Conservation (phyloP, 2,113 vertebrate genomes). For the Columba janthina region DNA sequence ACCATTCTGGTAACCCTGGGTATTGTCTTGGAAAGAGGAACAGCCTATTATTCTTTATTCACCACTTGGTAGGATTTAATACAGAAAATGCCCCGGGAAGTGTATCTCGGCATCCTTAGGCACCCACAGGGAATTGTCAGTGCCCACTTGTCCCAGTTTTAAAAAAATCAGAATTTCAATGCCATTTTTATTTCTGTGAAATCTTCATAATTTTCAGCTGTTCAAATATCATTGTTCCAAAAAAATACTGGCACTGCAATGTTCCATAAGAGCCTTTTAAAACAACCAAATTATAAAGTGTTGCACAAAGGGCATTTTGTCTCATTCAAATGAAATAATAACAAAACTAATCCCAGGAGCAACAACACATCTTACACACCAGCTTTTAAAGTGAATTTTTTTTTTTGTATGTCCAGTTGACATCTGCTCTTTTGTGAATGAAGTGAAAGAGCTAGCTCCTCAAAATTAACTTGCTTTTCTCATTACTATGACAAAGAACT, state of each 20-base stretch:
- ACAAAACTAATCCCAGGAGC: conserved; percentile 17
- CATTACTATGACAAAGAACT: background rate
- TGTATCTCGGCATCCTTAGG: background rate
- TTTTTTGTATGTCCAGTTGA: conserved; percentile 13
- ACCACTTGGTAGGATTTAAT: background rate
- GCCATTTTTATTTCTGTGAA: background rate
- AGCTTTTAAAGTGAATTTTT: background rate
- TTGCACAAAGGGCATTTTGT: conserved; percentile 20
- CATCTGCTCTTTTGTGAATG: background rate
- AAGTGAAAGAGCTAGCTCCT: background rate
- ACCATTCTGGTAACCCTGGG: background rate
- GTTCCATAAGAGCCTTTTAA: conserved; percentile 9
- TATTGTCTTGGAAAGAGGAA: background rate
- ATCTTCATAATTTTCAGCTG: background rate
- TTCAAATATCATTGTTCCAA: conserved; percentile 17
- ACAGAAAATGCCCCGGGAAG: background rate
- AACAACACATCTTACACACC: background rate
- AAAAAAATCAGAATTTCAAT: conserved; percentile 5
- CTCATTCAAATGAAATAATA: conserved; percentile 20
- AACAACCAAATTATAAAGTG: conserved; percentile 18
- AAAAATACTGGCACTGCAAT: background rate
- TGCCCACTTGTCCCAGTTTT: background rate
- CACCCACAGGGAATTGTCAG: background rate
- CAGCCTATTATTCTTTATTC: background rate
- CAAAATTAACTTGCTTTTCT: background rate